Conservation (phyloP, 2,113 vertebrate species). For the Solenodon paradoxus region DNA sequence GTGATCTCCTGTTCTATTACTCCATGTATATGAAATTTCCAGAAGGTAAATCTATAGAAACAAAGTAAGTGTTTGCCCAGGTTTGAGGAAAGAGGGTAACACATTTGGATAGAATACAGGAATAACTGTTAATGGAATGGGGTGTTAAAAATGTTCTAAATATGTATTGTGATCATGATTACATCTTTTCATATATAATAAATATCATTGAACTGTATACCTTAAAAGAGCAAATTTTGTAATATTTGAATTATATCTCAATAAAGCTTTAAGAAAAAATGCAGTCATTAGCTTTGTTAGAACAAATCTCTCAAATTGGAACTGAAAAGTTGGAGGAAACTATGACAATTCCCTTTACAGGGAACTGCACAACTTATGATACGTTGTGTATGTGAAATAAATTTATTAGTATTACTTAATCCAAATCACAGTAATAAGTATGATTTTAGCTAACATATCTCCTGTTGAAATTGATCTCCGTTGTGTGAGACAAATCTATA, state of each 20-base stretch:
- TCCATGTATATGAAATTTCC: not conserved
- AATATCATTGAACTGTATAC: no score
- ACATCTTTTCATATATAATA: no score
- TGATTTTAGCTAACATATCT: not conserved
- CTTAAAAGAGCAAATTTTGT: no score
- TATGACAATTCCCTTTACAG: not conserved
- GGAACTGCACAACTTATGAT: not conserved
- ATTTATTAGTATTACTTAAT: not conserved
- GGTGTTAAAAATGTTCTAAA: not conserved
- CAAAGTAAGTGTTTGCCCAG: not conserved
- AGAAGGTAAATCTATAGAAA: not conserved
- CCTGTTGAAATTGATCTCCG: not conserved
- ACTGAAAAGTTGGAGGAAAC: not conserved
- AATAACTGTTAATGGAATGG: not conserved
- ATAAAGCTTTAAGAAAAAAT: not conserved
- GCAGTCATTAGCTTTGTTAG: not conserved
- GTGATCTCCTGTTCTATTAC: not conserved
- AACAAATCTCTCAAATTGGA: not conserved
- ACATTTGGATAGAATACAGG: not conserved
- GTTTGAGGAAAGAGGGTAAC: accelerated
- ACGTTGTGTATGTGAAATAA: not conserved
- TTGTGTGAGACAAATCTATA: not conserved
- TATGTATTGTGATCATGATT: not conserved
- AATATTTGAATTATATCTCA: no score
- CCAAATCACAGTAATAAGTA: not conserved